Conservation (phyloP, 1,140 invertebrate species). For the Samia ricini region DNA sequence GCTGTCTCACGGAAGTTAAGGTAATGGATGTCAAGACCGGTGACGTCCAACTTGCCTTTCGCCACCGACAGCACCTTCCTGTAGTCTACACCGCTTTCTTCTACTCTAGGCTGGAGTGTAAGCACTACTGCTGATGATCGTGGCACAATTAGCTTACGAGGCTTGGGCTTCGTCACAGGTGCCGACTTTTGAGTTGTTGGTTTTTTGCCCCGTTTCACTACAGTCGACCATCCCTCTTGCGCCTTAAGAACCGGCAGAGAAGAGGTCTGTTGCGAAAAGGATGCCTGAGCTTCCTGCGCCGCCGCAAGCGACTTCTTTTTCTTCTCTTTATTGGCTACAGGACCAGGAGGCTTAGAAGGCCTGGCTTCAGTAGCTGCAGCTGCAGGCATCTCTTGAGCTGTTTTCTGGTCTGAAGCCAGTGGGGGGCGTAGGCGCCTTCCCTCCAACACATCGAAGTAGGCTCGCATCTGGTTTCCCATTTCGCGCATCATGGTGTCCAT, state of each 20-base stretch:
- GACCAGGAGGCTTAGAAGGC: too few relatives aligned
- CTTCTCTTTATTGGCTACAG: too few relatives aligned
- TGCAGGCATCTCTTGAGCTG: too few relatives aligned
- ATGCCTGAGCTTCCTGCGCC: neutral
- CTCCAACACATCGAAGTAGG: too few relatives aligned
- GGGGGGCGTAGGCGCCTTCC: too few relatives aligned
- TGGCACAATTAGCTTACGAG: neutral
- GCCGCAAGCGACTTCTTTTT: neutral
- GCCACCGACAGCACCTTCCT: neutral
- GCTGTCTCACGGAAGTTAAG: neutral
- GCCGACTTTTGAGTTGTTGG: neutral
- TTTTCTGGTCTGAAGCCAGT: too few relatives aligned
- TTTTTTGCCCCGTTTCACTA: neutral
- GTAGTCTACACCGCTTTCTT: neutral
- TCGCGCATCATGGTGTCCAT: neutral
- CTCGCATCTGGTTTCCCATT: neutral
- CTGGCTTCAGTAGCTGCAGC: too few relatives aligned
- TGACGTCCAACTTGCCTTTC: neutral
- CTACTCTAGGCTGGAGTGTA: neutral
- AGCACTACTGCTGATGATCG: neutral
- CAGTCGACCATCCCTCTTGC: neutral
- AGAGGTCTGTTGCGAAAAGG: too few relatives aligned
- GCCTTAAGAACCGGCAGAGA: neutral
- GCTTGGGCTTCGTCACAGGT: neutral
- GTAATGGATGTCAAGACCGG: neutral